phyloP scores from a whole-genome alignment of 2,113 vertebrate species.

The Collichthys lucidus region DNA sequence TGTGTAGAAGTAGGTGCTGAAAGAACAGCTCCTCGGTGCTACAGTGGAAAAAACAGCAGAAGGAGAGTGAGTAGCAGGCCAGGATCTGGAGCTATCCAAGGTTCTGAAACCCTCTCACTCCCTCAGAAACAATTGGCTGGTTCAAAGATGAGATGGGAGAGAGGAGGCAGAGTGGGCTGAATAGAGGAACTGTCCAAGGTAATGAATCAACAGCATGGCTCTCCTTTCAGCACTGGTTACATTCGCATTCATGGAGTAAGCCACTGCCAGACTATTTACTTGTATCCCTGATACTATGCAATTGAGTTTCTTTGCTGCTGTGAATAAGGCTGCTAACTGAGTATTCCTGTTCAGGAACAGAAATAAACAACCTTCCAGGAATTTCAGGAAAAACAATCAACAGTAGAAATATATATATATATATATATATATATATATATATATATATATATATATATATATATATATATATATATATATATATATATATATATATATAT shows the following conservation, averaged over 20 bases:
- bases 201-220: slow-evolving; percentile 42
- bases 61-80: slow-evolving; percentile 7
- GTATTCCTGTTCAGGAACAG: background rate
- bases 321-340: background rate
- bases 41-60: background rate
- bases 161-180: slow-evolving; percentile 22
- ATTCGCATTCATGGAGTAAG: slow-evolving; percentile 16
- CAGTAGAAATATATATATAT: background rate
- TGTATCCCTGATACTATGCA: slow-evolving; percentile 1
- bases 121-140: slow-evolving; percentile 21
- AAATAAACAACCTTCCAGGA: background rate
- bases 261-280: slow-evolving; percentile 23
- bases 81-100: slow-evolving; percentile 52
- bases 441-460: too few relatives aligned
- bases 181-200: slow-evolving; percentile 51
- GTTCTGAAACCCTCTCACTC: slow-evolving; percentile 53
- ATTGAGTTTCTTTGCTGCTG: background rate
- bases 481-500: too few relatives aligned
- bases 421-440: too few relatives aligned
- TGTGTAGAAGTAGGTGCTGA: slow-evolving; percentile 44
- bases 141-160: background rate
- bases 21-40: slow-evolving; percentile 46
- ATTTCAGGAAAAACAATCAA: background rate
- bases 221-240: slow-evolving; percentile 26
- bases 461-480: too few relatives aligned